Conservation (phyloP, 2,797 vertebrate genomes). For the Poecilia velifera region DNA sequence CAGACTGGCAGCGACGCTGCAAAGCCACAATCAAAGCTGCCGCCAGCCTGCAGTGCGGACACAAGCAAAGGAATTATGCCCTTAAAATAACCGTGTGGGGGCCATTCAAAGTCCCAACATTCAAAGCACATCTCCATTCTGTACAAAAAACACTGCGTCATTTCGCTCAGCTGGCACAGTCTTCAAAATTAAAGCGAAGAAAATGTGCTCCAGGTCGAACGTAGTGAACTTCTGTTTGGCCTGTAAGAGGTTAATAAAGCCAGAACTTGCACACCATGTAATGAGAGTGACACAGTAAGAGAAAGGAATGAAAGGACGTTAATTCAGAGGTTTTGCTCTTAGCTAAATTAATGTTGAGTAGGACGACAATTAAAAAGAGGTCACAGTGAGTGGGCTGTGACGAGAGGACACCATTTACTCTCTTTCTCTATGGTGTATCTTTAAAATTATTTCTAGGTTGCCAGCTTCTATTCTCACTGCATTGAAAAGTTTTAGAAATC, state of each 20-base stretch:
- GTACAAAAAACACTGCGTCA: slow-evolving; percentile 50
- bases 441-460: slow-evolving; percentile 68
- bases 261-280: slow-evolving; percentile 61
- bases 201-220: slow-evolving; percentile 52
- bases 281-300: slow-evolving; percentile 64
- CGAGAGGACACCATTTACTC: slow-evolving; percentile 69
- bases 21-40: slow-evolving; percentile 69
- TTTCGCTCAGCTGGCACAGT: slow-evolving; percentile 52
- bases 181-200: slow-evolving; percentile 49
- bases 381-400: slow-evolving; percentile 69
- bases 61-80: slow-evolving; percentile 70
- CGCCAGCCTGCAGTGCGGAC: slow-evolving; percentile 67
- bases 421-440: slow-evolving; percentile 57
- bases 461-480: slow-evolving; percentile 56
- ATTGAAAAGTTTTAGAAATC: slow-evolving; percentile 69
- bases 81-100: slow-evolving; percentile 70
- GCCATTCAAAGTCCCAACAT: slow-evolving; percentile 54
- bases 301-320: slow-evolving; percentile 58
- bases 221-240: slow-evolving; percentile 57
- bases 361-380: slow-evolving; percentile 72
- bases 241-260: slow-evolving; percentile 53
- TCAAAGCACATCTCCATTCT: slow-evolving; percentile 63
- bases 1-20: slow-evolving; percentile 65
- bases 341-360: slow-evolving; percentile 73
- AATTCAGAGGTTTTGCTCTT: slow-evolving; percentile 69